phyloP scores from a whole-genome alignment of 2,797 vertebrate genomes.

The Adelosebastes latens region DNA sequence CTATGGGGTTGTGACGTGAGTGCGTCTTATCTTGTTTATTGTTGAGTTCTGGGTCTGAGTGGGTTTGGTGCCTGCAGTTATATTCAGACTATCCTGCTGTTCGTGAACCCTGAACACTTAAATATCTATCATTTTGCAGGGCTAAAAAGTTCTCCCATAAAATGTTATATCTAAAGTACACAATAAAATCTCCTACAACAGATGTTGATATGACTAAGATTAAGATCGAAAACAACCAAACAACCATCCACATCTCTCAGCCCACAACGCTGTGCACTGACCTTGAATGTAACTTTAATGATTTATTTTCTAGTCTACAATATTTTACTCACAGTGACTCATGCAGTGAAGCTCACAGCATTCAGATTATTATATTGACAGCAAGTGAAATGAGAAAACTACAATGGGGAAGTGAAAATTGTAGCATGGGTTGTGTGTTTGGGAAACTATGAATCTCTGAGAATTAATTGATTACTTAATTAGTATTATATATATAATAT shows the following conservation, averaged over 20 bases:
- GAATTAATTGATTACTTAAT: background rate
- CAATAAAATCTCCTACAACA: background rate
- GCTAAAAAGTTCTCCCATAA: background rate
- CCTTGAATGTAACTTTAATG: conserved; percentile 17
- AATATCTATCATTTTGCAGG: background rate
- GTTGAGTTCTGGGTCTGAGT: conserved; percentile 3
- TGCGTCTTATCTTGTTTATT: conserved; percentile 50
- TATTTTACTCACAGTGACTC: conserved; percentile 8
- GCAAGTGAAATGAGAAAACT: background rate
- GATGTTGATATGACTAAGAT: conserved; percentile 1
- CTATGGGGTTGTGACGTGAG: background rate
- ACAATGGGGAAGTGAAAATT: background rate
- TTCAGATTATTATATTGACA: background rate
- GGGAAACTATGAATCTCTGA: background rate
- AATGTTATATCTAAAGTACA: background rate
- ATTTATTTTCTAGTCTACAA: background rate
- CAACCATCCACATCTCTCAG: background rate
- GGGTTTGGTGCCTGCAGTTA: conserved; percentile 11
- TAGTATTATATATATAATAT: background rate
- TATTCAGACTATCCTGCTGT: conserved; percentile 10
- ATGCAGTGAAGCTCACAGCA: background rate
- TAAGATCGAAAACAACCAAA: conserved; percentile 9
- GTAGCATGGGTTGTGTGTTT: background rate
- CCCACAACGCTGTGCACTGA: background rate
- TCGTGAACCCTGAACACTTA: background rate